Base-by-base conservation (phyloP, 2,888 invertebrate species). In the Cosmopolites sordidus region DNA sequence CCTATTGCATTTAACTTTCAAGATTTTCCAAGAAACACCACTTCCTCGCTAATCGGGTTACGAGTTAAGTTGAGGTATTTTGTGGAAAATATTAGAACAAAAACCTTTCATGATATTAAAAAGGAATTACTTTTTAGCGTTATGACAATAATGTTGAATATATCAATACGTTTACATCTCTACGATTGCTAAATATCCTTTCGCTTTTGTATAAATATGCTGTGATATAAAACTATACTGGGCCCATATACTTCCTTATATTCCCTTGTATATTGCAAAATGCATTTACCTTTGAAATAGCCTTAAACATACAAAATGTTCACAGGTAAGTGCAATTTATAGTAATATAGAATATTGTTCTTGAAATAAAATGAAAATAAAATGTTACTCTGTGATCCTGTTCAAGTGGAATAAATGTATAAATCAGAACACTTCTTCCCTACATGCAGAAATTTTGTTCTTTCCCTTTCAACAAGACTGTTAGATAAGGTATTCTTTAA, bases 111-210 rank as follows among this genome's bases (percentile, higher is more conserved):
- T 22, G 8, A 22, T 22, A 22, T 22, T 5, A 22, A 22, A 22
- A 22, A 33, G 12, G 12, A 33, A 47, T 58, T 51, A 48, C 48
- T 51, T 59, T 43, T 29, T 51, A 58, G 44, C 54, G 51, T 59
- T 57, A 51, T 55, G 61, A 61, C 62, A 62, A 61, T 61, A 62
- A 60, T 45, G 51, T 53, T 39, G 38, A 45, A 33, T 47, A 41
- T 18, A 40, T 52, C 43, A 43, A 44, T 46, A 42, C 39, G 15
- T 38, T 53, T 56, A 43, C 22, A 43, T 33, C 43, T 39, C 22
- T 43, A 33, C 33, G n/a, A n/a, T n/a, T 33, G 12, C 5, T 33
- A 33, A n/a, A 2, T 33, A 33, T 4, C 12, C n/a, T 5, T 40
- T 16, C 18, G 22, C 33, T 54, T 56, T 22, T 56, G 46, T 54